Evolutionary conservation across 1,140 invertebrate species (phyloP).

Genomic region (Trypoxylus dichotomus): DNA sequence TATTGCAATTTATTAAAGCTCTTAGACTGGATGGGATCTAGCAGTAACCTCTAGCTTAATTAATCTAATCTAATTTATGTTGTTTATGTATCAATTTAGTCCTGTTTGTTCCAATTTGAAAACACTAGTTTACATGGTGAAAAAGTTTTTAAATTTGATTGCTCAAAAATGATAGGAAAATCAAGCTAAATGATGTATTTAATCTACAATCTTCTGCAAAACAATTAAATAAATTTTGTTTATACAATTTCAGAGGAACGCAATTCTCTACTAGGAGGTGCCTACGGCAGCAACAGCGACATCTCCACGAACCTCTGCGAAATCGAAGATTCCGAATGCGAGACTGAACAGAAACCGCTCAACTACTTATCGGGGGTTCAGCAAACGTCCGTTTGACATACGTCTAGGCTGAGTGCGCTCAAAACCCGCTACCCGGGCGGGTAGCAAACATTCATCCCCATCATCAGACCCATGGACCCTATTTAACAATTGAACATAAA

Average conservation of each 20-base stretch:
- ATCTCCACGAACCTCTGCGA: conserved; percentile 86
- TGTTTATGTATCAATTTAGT: too few species aligned
- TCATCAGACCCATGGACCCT: conserved; percentile 30
- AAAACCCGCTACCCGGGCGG: conserved; percentile 43
- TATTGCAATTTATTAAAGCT: too few species aligned
- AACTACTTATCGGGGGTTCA: conserved; percentile 57
- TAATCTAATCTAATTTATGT: too few species aligned
- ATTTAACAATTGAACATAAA: neutral
- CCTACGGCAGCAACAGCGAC: conserved; percentile 78
- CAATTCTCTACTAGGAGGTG: conserved; percentile 69
- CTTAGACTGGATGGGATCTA: too few species aligned
- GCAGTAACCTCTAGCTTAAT: too few species aligned
- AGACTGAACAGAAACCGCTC: conserved; percentile 61
- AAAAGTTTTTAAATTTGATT: too few species aligned
- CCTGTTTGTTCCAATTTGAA: too few species aligned
- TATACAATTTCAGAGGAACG: conserved; percentile 64
- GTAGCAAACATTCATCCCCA: conserved; percentile 40
- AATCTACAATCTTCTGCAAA: too few species aligned
- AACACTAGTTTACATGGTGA: too few species aligned
- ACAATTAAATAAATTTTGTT: neutral
- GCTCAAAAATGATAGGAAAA: too few species aligned
- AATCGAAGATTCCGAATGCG: conserved; percentile 88
- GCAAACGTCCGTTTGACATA: conserved; percentile 62
- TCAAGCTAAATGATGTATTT: too few species aligned
- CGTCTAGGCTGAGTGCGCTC: conserved; percentile 19